phyloP scores from a whole-genome alignment of 2,888 invertebrate species.

The Rhyacophila evoluta region DNA sequence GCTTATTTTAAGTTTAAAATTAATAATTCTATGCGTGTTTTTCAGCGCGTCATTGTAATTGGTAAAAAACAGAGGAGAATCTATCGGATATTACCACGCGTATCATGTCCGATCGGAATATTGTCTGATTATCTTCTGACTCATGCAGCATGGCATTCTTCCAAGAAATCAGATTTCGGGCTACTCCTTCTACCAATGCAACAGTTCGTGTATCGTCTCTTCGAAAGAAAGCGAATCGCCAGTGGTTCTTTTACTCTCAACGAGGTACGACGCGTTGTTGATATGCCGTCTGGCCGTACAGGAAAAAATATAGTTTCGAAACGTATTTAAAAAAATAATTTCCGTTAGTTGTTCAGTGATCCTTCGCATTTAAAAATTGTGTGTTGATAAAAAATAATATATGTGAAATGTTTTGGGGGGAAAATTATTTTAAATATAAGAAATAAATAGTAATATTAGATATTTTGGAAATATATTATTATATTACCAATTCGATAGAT shows the following conservation, averaged over 20 bases:
- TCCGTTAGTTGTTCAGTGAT: too few relatives aligned
- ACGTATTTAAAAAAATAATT: too few relatives aligned
- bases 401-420: not conserved
- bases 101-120: not conserved
- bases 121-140: not conserved
- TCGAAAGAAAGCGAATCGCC: not conserved
- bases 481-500: not conserved
- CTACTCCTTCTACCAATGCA: not conserved
- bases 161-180: conserved; percentile 11
- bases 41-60: not conserved
- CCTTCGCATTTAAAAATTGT: not conserved
- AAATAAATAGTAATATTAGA: not conserved
- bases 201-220: not conserved
- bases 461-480: not conserved
- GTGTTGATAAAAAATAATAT: not conserved
- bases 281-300: not conserved
- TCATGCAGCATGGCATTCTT: not conserved
- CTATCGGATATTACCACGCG: not conserved
- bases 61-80: not conserved
- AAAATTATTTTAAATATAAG: not conserved
- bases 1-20: not conserved
- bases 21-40: too few relatives aligned
- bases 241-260: not conserved
- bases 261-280: not conserved
- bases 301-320: too few relatives aligned